phyloP scores from a whole-genome alignment of 2,113 vertebrate species.

The Falco punctatus region DNA sequence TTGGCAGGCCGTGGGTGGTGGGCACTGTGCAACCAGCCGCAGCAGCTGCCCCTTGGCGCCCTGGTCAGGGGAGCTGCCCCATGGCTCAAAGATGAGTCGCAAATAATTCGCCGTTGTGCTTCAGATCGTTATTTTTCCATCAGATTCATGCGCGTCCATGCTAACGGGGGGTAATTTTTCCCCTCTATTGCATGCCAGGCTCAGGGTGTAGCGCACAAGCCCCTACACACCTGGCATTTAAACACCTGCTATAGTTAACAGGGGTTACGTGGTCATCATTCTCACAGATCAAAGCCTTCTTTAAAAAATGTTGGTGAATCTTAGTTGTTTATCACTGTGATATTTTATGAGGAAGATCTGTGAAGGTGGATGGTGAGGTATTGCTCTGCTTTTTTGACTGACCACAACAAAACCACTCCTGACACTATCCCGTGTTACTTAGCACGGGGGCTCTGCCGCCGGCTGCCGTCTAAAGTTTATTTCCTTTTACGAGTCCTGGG shows the following conservation, averaged over 20 bases:
- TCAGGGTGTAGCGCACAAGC: neutral
- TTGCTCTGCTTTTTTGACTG: neutral
- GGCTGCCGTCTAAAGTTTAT: neutral
- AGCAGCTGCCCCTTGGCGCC: neutral
- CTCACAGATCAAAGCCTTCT: neutral
- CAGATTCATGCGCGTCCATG: accelerated
- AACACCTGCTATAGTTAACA: neutral
- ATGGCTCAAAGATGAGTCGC: neutral
- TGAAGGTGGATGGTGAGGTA: neutral
- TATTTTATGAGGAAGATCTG: neutral
- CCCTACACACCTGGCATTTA: neutral
- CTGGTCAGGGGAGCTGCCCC: neutral
- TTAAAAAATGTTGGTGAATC: neutral
- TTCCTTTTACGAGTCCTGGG: neutral
- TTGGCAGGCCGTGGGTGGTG: neutral
- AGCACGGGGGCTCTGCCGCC: neutral
- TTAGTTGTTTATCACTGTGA: neutral
- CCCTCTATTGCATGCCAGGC: neutral
- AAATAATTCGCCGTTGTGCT: neutral
- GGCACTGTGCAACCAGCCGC: constrained; percentile 34
- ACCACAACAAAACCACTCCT: neutral
- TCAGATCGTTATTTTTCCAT: neutral
- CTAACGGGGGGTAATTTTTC: neutral
- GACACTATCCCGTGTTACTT: neutral
- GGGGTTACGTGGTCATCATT: neutral